These are phyloP conservation scores for Oceanodroma tethys DNA, from an alignment of 2,113 vertebrate species.

Conservation along the genomic window DNA sequence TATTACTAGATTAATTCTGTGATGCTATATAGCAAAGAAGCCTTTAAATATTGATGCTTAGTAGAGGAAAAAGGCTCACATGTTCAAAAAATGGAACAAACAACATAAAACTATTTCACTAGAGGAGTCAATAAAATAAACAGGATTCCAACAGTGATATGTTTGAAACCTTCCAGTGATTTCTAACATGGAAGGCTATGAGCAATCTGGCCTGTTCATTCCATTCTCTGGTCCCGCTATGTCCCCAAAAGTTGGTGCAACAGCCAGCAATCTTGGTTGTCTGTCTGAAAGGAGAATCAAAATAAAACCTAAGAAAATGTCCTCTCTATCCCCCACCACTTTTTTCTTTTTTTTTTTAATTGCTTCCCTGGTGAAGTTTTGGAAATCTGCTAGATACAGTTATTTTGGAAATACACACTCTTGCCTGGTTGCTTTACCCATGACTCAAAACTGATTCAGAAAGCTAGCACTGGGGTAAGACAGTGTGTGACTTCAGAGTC, in stretches of 20 bases:
- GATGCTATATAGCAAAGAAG: not conserved
- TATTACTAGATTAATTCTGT: not conserved
- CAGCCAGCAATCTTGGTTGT: too few relatives aligned
- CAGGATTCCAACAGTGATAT: not conserved
- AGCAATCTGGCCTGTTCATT: not conserved
- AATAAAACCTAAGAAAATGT: not conserved
- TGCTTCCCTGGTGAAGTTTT: not conserved
- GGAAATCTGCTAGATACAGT: not conserved
- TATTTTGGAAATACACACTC: not conserved
- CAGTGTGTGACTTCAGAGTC: not conserved
- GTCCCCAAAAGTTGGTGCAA: not conserved
- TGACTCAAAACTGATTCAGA: not conserved
- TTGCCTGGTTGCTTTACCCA: not conserved
- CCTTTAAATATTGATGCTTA: not conserved
- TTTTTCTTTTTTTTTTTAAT: not conserved
- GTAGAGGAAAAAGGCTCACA: not conserved
- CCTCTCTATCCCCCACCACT: fast-evolving
- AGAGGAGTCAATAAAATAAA: not conserved
- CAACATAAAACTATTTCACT: not conserved
- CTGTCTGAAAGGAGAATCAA: not conserved
- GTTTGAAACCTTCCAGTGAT: not conserved
- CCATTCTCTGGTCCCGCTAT: not conserved
- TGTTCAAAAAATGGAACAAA: not conserved
- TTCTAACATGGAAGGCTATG: not conserved
- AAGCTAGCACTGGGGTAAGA: not conserved